Evolutionary conservation across 2,113 vertebrate genomes (phyloP).

Genomic region (Hippopotamus amphibius): DNA sequence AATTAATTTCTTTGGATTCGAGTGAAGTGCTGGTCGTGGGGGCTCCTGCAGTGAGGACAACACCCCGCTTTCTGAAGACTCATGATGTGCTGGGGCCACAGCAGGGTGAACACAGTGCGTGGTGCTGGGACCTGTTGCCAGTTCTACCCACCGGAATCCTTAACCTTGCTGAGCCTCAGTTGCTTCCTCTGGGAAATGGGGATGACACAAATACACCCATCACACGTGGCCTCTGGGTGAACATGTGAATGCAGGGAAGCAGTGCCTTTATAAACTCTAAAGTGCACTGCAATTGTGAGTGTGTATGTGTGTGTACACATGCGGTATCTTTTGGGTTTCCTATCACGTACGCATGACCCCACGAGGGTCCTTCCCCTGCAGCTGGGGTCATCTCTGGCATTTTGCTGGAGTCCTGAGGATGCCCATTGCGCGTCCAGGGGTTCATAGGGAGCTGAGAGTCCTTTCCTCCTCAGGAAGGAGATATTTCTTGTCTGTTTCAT

Average conservation of each 20-base stretch:
- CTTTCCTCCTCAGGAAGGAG: not conserved
- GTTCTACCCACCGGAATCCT: not conserved
- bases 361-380: not conserved
- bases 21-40: not conserved
- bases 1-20: not conserved
- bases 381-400: not conserved
- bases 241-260: not conserved
- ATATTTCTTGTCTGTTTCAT: not conserved
- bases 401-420: not conserved
- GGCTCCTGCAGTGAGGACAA: not conserved
- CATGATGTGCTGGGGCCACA: rapidly evolving
- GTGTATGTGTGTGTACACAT: too few species aligned
- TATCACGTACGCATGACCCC: too few species aligned
- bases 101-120: rapidly evolving
- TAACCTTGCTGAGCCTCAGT: not conserved
- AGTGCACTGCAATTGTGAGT: not conserved
- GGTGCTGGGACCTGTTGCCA: too few species aligned
- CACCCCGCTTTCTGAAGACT: not conserved
- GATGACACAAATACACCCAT: rapidly evolving
- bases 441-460: not conserved
- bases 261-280: not conserved
- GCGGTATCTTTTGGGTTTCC: not conserved
- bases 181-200: not conserved
- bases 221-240: not conserved
- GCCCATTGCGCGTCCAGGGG: not conserved